These are phyloP conservation scores for Lysandra bellargus DNA, from an alignment of 2,888 invertebrate genomes.

Conservation along the genomic window DNA sequence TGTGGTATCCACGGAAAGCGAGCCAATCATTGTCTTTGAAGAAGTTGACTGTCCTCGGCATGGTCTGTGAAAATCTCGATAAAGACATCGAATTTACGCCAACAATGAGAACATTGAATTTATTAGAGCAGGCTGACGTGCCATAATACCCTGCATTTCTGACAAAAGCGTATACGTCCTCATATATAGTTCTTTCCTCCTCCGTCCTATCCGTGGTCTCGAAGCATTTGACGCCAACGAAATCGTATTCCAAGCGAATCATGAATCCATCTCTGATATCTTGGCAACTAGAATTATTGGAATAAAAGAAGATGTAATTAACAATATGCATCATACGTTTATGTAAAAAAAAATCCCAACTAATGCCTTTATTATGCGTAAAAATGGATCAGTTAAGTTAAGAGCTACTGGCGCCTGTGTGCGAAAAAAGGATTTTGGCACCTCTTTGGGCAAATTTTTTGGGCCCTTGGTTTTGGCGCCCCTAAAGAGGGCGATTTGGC, in stretches of 20 bases:
- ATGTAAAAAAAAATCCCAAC: no score
- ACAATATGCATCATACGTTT: neutral
- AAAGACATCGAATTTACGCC: constrained; percentile 94
- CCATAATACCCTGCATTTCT: constrained; percentile 57
- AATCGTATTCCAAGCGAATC: constrained; percentile 58
- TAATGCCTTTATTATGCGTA: neutral
- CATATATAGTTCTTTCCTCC: constrained; percentile 55
- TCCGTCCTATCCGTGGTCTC: constrained; percentile 53
- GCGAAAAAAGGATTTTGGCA: no score
- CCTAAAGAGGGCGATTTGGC: no score
- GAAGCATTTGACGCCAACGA: constrained; percentile 62
- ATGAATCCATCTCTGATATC: constrained; percentile 50
- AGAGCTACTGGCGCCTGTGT: no score
- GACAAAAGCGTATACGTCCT: constrained; percentile 71
- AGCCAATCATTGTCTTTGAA: constrained; percentile 85
- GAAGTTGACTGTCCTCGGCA: constrained; percentile 86
- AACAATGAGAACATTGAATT: constrained; percentile 84
- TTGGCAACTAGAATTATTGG: constrained; percentile 58
- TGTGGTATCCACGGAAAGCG: constrained; percentile 86
- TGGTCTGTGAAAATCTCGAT: constrained; percentile 86
- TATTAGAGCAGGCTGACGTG: constrained; percentile 42
- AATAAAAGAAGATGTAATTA: constrained; percentile 31
- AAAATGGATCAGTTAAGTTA: neutral
- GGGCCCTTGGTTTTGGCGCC: no score
- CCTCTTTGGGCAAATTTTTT: no score